Evolutionary conservation across 2,113 vertebrate species (phyloP).

Genomic region (Solenodon paradoxus): DNA sequence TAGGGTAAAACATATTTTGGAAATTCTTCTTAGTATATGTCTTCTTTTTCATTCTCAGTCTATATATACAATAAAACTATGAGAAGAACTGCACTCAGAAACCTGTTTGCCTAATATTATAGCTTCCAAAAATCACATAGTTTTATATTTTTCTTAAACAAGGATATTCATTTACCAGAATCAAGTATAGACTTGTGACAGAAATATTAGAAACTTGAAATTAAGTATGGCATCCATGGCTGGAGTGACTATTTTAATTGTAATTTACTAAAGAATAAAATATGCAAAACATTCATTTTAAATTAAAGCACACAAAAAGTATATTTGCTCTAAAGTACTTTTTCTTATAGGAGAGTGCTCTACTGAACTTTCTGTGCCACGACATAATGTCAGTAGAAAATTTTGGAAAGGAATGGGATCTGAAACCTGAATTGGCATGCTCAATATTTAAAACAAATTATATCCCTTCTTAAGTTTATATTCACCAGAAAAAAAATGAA

Average conservation of each 20-base stretch:
- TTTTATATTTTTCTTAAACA: background rate
- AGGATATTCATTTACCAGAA: background rate
- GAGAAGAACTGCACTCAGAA: background rate
- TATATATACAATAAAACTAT: background rate
- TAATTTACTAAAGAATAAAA: background rate
- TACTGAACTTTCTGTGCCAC: background rate
- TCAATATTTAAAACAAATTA: background rate
- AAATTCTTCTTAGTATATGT: background rate
- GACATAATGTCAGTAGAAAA: background rate
- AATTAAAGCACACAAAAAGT: slow-evolving; percentile 32
- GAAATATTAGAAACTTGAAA: background rate
- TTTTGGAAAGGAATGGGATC: background rate
- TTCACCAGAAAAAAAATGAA: background rate
- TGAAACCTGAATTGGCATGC: background rate
- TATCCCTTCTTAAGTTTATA: background rate
- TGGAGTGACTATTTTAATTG: background rate
- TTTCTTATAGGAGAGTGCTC: background rate
- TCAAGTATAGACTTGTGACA: background rate
- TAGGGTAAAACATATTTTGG: background rate
- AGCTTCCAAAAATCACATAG: background rate
- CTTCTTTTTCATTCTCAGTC: background rate
- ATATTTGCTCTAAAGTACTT: background rate
- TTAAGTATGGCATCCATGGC: background rate
- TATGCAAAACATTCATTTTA: background rate
- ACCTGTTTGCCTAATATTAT: background rate